phyloP scores from a whole-genome alignment of 1,140 invertebrate genomes.

The Gerris buenoi region DNA sequence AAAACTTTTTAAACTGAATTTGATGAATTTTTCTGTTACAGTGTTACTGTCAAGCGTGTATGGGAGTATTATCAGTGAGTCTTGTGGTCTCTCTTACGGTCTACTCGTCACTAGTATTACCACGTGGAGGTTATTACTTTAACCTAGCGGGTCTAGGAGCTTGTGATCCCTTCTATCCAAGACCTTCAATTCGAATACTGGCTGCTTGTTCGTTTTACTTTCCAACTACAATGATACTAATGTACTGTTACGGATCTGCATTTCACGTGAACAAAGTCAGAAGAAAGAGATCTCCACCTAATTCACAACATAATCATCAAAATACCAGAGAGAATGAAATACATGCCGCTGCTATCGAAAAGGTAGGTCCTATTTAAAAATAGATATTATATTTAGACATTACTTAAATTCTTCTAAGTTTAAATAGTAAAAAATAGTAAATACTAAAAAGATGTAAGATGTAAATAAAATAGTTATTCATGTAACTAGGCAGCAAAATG shows the following conservation, averaged over 20 bases:
- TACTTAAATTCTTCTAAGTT: too few relatives aligned
- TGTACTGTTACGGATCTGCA: constrained; percentile 77
- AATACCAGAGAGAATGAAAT: too few relatives aligned
- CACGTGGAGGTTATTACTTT: constrained; percentile 67
- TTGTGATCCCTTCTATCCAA: constrained; percentile 68
- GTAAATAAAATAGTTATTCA: too few relatives aligned
- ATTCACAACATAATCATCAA: too few relatives aligned
- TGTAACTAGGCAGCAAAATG: too few relatives aligned
- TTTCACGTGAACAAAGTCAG: constrained; percentile 70
- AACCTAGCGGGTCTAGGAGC: constrained; percentile 66
- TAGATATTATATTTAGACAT: neutral
- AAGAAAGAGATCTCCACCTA: constrained; percentile 39
- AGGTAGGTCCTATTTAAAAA: constrained; percentile 31
- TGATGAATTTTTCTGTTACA: constrained; percentile 13
- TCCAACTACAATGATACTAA: constrained; percentile 73
- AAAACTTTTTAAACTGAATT: neutral
- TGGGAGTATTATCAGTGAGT: constrained; percentile 61
- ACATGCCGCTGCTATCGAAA: constrained; percentile 35
- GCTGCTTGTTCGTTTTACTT: constrained; percentile 73
- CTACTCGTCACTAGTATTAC: constrained; percentile 61
- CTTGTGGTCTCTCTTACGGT: constrained; percentile 65
- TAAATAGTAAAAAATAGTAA: too few relatives aligned
- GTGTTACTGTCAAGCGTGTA: constrained; percentile 48
- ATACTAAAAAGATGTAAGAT: too few relatives aligned
- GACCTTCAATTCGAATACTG: constrained; percentile 57